Base-by-base conservation (phyloP, 2,113 vertebrate genomes). In the Indri indri region DNA sequence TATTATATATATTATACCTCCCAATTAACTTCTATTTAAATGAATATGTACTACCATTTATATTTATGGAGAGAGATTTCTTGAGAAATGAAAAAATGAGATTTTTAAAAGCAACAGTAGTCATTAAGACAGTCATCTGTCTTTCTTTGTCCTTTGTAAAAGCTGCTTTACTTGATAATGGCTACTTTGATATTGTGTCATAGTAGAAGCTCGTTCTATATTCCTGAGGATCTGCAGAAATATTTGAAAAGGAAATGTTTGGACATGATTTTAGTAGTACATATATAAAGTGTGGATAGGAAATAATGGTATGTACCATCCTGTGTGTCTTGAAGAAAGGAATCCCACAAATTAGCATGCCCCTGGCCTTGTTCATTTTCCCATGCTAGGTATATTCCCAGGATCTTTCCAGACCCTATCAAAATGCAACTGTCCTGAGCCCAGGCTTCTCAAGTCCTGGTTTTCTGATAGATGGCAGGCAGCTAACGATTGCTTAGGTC, bases 1-100 rank as follows among this genome's bases (percentile, higher is more conserved):
- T 68, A 40, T 79, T 11, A 22, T 63, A 8, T 57, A 70, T 77
- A 52, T 85, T 57, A 70, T 77, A 52, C 84, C n/a, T 68, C 91
- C 68, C 91, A 93, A 85, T 70, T 57, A 83, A 88, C 11, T 93
- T 86, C n/a, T 93, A 47, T 73, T 80, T 90, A 74, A 86, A 50
- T 80, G 23, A 80, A 34, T 70, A 81, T 65, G 10, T 73, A 11
- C 87, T 80, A 65, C n/a, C 16, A 93, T 57, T n/a, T 54, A 73
- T 18, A 54, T 63, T 84, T 93, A 40, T 71, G 4, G 25, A 57
- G 34, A 66, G 37, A 57, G 20, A 57, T 65, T 90, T 73, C 73
- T 90, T 65, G 54, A 52, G 27, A 71, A 93, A 83, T 59, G 63
- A 71, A 91, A 79, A 80, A 37, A 81, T 52, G 65, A 79, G 20